Percentiles rank a stretch among this genome's conserved stretches.
Evolutionary conservation across 1,140 invertebrate species (phyloP).

Genomic region (Zaprionus davidi): DNA sequence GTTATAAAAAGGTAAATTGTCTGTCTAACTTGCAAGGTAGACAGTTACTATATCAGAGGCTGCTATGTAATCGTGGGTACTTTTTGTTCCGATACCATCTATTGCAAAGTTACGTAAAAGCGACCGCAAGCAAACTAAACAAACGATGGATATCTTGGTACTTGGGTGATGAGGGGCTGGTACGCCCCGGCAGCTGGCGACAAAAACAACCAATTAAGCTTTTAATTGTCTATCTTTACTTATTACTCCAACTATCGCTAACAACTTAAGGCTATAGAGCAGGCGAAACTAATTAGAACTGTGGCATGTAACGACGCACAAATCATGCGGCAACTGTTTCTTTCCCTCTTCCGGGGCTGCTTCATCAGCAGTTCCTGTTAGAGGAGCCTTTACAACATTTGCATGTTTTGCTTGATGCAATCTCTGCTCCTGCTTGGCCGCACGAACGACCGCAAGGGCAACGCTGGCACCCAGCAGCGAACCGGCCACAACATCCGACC

Average conservation of each 20-base stretch:
- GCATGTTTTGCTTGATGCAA: conserved; percentile 6
- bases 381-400: conserved; percentile 15
- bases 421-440: conserved; percentile 44
- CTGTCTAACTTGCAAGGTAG: neutral
- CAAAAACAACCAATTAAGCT: conserved; percentile 7
- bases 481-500: conserved; percentile 87
- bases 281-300: conserved; percentile 58
- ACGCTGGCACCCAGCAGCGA: conserved; percentile 85
- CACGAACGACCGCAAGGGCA: conserved; percentile 86
- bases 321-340: conserved; percentile 62
- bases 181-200: neutral
- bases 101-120: neutral
- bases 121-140: neutral
- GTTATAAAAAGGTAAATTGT: neutral
- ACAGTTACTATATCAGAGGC: neutral
- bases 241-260: conserved; percentile 26
- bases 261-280: conserved; percentile 8
- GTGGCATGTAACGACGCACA: conserved; percentile 58
- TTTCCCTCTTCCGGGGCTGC: too few relatives aligned
- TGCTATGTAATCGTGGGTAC: neutral
- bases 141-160: neutral
- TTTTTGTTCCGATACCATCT: neutral
- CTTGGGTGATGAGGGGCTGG: neutral
- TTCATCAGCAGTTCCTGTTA: neutral
- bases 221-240: conserved; percentile 41